A percentile compares a stretch with the other conserved stretches of the same genome.
Conservation (phyloP, 2,888 invertebrate species). For the Phalera bucephala region DNA sequence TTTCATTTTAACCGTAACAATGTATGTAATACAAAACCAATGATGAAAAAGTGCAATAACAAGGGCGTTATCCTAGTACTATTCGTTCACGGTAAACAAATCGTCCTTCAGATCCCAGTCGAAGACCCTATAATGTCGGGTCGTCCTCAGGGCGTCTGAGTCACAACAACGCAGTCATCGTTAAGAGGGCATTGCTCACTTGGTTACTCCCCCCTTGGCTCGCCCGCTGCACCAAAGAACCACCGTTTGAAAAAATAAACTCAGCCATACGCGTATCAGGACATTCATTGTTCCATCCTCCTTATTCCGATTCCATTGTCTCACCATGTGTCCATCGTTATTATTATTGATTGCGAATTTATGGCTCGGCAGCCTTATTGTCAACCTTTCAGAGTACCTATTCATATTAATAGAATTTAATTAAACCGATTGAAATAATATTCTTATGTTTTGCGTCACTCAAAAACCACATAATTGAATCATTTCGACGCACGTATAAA, state of each 20-base stretch:
- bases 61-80: conserved; percentile 49
- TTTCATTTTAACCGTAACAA: conserved; percentile 8
- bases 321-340: conserved; percentile 48
- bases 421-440: too few relatives aligned
- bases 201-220: conserved; percentile 62
- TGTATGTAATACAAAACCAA: conserved; percentile 18
- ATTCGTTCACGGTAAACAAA: conserved; percentile 59
- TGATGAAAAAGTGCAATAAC: too few relatives aligned
- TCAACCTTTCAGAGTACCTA: conserved; percentile 48
- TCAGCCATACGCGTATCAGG: conserved; percentile 58
- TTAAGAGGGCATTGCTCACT: conserved; percentile 81
- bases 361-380: conserved; percentile 57
- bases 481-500: too few relatives aligned
- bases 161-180: conserved; percentile 72
- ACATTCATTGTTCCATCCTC: conserved; percentile 69
- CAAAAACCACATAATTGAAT: too few relatives aligned
- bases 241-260: conserved; percentile 58
- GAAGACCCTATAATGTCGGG: conserved; percentile 78
- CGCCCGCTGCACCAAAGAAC: conserved; percentile 58
- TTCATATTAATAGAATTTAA: conserved; percentile 35
- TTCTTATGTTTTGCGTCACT: too few relatives aligned
- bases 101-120: conserved; percentile 76
- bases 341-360: conserved; percentile 73
- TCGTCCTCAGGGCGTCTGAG: conserved; percentile 79
- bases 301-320: conserved; percentile 75